phyloP scores from a whole-genome alignment of 2,797 vertebrate genomes.

The Basileuterus tristriatus region DNA sequence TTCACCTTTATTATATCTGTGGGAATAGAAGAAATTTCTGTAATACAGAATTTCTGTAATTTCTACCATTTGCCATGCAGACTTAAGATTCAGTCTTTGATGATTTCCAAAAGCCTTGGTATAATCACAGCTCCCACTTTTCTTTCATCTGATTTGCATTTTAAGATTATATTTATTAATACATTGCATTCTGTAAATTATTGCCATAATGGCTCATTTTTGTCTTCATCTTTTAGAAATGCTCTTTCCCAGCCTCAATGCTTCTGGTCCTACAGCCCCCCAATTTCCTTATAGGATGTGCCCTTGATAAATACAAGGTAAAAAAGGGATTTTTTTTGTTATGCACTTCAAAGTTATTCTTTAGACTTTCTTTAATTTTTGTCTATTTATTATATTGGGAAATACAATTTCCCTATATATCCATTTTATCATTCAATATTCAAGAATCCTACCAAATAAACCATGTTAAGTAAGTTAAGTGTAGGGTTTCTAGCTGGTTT shows the following conservation, averaged over 20 bases:
- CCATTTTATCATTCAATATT: neutral
- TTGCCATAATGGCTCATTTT: neutral
- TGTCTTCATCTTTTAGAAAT: neutral
- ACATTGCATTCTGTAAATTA: neutral
- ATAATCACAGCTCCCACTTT: neutral
- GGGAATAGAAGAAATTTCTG: neutral
- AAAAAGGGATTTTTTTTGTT: neutral
- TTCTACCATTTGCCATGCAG: neutral
- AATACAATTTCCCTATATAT: neutral
- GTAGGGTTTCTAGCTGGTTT: neutral
- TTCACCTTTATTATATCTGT: neutral
- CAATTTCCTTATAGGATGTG: accelerated
- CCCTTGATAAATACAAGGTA: neutral
- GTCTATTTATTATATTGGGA: neutral
- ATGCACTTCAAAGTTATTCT: neutral
- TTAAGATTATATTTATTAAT: neutral
- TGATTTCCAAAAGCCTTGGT: neutral
- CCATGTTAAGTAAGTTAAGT: neutral
- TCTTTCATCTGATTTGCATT: neutral
- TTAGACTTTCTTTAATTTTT: neutral
- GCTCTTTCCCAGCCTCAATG: neutral
- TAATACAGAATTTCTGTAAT: neutral
- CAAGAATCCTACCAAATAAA: neutral
- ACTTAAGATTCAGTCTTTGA: neutral
- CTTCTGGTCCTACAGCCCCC: neutral